Percentiles rank a stretch among this genome's conserved stretches.
Conservation (phyloP, 2,113 vertebrate genomes). For the Ciconia maguari region DNA sequence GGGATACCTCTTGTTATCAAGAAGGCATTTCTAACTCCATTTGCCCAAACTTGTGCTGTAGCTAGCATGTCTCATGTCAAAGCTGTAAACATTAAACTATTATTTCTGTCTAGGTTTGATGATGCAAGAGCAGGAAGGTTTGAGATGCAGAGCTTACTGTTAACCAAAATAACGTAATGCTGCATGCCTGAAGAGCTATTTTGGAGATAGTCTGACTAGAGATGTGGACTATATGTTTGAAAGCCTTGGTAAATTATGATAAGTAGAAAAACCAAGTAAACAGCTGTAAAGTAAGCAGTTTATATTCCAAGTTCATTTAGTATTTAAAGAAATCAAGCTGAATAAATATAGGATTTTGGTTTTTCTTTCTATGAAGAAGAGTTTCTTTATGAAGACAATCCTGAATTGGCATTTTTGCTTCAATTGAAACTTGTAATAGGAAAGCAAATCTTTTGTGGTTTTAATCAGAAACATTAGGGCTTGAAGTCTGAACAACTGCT, state of each 20-base stretch:
- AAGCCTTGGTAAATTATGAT: not conserved
- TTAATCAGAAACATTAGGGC: conserved; percentile 34
- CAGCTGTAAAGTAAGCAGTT: not conserved
- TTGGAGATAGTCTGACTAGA: not conserved
- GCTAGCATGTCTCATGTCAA: not conserved
- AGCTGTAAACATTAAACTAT: not conserved
- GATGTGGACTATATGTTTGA: not conserved
- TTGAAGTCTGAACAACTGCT: conserved; percentile 30
- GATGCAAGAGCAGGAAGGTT: not conserved
- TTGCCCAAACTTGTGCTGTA: not conserved
- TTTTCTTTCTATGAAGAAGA: not conserved
- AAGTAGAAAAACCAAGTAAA: not conserved
- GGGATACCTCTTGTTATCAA: not conserved
- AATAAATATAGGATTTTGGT: not conserved
- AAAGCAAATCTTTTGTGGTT: not conserved
- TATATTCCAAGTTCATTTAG: not conserved
- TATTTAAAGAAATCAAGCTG: not conserved
- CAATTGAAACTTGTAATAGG: not conserved
- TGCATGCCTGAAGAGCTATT: not conserved
- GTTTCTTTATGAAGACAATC: not conserved
- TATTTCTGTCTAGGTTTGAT: not conserved
- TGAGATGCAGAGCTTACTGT: not conserved
- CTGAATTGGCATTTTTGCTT: conserved; percentile 22
- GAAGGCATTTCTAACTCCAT: not conserved
- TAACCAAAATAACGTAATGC: not conserved